These are phyloP conservation scores for Oscheius onirici DNA, from an alignment of 2,888 invertebrate genomes.

Conservation along the genomic window DNA sequence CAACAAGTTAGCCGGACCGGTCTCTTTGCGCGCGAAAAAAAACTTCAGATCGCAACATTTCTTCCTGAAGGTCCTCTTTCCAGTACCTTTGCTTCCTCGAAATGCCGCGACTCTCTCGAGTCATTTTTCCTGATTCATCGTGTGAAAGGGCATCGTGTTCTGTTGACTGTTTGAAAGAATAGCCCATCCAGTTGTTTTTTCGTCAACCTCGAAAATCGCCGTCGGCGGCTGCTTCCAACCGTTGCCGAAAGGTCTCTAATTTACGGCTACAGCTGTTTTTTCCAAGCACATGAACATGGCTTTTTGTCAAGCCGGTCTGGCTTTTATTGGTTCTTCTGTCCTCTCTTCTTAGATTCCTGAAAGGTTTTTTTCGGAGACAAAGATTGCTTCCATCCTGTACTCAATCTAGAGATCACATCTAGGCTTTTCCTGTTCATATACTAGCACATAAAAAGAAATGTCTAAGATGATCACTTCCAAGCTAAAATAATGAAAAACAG, in stretches of 20 bases:
- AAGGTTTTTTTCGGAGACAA: not conserved
- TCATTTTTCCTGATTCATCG: not conserved
- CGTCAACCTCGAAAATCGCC: constrained; percentile 18
- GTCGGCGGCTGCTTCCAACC: constrained; percentile 8
- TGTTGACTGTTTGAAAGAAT: not conserved
- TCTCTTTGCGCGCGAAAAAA: not conserved
- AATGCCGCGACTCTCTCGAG: not conserved
- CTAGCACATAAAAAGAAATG: not conserved
- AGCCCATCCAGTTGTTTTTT: constrained; percentile 11
- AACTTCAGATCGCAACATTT: not conserved
- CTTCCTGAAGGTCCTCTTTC: not conserved
- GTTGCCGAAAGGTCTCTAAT: constrained; percentile 25
- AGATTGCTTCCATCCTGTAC: too few species aligned
- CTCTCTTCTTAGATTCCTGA: not conserved
- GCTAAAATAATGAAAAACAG: not conserved
- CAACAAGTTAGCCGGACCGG: constrained; percentile 3
- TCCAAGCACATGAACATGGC: constrained; percentile 1
- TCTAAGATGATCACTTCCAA: too few species aligned
- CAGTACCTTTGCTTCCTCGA: not conserved
- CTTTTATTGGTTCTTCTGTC: not conserved
- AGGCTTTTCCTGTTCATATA: too few species aligned
- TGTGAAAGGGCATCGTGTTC: not conserved
- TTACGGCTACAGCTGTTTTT: constrained; percentile 23
- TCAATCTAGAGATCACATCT: too few species aligned
- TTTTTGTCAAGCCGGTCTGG: constrained; percentile 6